phyloP scores from a whole-genome alignment of 2,113 vertebrate genomes.

The Micromys minutus region DNA sequence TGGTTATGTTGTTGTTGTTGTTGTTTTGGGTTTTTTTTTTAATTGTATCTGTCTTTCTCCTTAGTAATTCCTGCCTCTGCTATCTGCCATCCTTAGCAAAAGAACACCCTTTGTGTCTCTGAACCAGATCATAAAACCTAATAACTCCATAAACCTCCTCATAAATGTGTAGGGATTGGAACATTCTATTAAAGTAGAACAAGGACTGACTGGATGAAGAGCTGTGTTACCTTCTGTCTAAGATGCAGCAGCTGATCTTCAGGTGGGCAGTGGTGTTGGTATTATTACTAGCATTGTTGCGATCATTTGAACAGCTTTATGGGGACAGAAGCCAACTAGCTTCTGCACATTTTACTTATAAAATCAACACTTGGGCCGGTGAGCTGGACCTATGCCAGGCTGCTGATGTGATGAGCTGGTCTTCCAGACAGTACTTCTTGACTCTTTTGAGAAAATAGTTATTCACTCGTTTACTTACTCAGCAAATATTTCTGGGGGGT shows the following conservation, averaged over 20 bases:
- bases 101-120: slow-evolving; percentile 59
- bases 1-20: background rate
- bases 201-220: slow-evolving; percentile 56
- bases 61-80: background rate
- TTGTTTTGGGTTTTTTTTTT: slow-evolving; percentile 49
- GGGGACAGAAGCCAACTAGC: slow-evolving; percentile 48
- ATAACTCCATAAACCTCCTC: slow-evolving; percentile 65
- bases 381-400: background rate
- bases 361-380: slow-evolving; percentile 10
- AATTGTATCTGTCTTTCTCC: slow-evolving; percentile 8
- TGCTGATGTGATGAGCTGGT: background rate
- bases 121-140: slow-evolving; percentile 55
- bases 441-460: slow-evolving; percentile 24
- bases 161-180: slow-evolving; percentile 67
- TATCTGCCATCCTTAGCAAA: slow-evolving; percentile 67
- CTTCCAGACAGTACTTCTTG: background rate
- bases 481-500: background rate
- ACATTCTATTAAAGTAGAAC: slow-evolving; percentile 69
- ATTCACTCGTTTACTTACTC: slow-evolving; percentile 25
- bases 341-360: slow-evolving; percentile 59
- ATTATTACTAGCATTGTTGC: slow-evolving; percentile 31
- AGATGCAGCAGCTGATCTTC: slow-evolving; percentile 56
- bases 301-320: slow-evolving; percentile 66
- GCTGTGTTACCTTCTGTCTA: slow-evolving; percentile 48
- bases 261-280: slow-evolving; percentile 42